Base-by-base conservation (phyloP, 2,888 invertebrate species). In the Conus canariensis region DNA sequence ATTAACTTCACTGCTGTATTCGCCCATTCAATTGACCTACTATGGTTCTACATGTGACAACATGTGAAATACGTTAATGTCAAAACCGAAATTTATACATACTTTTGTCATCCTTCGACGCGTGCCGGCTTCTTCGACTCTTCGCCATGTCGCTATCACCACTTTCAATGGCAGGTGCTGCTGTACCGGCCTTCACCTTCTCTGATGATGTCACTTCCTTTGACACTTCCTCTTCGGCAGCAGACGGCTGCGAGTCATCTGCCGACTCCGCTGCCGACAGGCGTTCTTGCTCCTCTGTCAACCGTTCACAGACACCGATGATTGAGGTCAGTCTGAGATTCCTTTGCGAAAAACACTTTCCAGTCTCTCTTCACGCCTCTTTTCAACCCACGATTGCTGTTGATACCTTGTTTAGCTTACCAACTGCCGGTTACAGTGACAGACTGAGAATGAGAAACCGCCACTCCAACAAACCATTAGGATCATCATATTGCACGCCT, bases 241-340 rank as follows among this genome's bases (percentile, higher is more conserved):
- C 58, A 8, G 90, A 87, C 45, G 85, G 74, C 16, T 87, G 90
- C 0, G 91, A 86, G 85, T 90, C 92, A 90, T 92, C 91, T 77
- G 91, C 92, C 12, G 91, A 91, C 88, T 92, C 92, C 67, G 91
- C 92, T 2, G 92, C 91, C n/a, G 92, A 91, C 56, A 88, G 90
- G 16, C 91, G 90, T 64, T 92, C 89, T 87, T 90, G 90, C 70
- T 92, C 92, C 67, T 92, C 92, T 92, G 92, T 67, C 67, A 87
- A 90, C 45, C 14, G 77, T 80, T 30, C 25, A 74, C 64, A 16
- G 16, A 64, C 64, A 64, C 64, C 10, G 16, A n/a, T 22, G 5
- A 22, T 67, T 67, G 16, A 83, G 77, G 77, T 80, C 30, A n/a
- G n/a, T 70, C 45, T 22, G 7, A 45, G 45, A 45, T 45, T 45